These are phyloP conservation scores for Andrena trimmerana DNA, from an alignment of 2,888 invertebrate species.

Conservation along the genomic window DNA sequence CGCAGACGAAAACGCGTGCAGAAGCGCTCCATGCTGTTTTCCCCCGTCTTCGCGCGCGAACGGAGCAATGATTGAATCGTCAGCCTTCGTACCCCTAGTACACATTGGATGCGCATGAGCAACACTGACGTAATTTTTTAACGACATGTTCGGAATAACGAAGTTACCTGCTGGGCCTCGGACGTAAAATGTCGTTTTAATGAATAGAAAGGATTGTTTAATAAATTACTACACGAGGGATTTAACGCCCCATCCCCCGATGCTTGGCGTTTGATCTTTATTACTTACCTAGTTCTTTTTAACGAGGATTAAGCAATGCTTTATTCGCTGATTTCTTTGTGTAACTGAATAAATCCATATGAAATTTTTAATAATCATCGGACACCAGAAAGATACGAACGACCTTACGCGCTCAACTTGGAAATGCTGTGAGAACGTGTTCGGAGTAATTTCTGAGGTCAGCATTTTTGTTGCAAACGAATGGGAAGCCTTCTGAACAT, in stretches of 20 bases:
- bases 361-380: not conserved
- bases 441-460: not conserved
- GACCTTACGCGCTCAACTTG: not conserved
- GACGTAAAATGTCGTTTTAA: not conserved
- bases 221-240: too few relatives aligned
- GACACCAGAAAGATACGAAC: too few relatives aligned
- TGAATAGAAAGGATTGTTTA: not conserved
- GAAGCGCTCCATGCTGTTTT: not conserved
- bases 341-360: not conserved
- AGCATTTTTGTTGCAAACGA: not conserved
- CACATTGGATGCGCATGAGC: not conserved
- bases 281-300: too few relatives aligned
- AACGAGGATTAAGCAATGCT: not conserved
- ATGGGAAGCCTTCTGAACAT: not conserved
- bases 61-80: not conserved
- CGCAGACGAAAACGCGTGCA: not conserved
- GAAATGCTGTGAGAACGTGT: not conserved
- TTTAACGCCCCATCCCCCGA: not conserved
- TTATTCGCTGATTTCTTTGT: not conserved
- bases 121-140: not conserved
- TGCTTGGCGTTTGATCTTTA: not conserved
- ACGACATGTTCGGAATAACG: conserved; percentile 1
- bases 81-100: not conserved
- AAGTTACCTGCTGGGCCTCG: not conserved
- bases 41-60: not conserved